Conservation (phyloP, 2,888 invertebrate genomes). For the Belgica antarctica region DNA sequence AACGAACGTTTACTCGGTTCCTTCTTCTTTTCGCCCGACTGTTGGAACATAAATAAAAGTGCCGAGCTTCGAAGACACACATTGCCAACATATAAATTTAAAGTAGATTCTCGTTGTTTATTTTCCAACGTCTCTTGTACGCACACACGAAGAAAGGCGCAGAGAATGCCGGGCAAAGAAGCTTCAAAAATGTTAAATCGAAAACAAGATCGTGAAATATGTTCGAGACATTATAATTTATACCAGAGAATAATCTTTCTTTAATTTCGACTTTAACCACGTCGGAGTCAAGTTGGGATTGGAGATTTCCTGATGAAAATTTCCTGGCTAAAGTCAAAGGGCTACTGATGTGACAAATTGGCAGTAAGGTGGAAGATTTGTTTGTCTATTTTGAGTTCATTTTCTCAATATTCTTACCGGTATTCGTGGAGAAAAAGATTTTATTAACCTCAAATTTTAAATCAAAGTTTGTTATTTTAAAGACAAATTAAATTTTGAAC, state of each 20-base stretch:
- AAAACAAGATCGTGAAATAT: conserved; percentile 44
- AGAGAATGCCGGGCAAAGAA: neutral
- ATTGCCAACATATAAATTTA: conserved; percentile 7
- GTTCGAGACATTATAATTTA: conserved; percentile 42
- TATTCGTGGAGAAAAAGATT: conserved; percentile 1
- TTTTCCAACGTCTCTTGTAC: neutral
- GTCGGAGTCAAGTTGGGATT: neutral
- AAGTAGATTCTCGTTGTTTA: conserved; percentile 13
- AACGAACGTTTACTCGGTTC: neutral
- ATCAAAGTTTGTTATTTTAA: no score
- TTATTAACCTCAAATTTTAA: no score
- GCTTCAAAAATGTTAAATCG: conserved; percentile 6
- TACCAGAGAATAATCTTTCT: conserved; percentile 24
- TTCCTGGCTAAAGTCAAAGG: no score
- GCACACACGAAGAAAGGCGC: neutral
- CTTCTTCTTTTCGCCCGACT: neutral
- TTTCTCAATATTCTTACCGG: neutral
- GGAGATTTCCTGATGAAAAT: no score
- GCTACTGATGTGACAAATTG: no score
- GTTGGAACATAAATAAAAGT: conserved; percentile 23
- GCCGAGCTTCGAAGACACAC: neutral
- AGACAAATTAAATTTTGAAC: no score
- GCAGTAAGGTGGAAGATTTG: no score
- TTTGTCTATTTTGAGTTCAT: conserved; percentile 26
- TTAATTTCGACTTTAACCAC: neutral